These are phyloP conservation scores for Panagrolaimus sp. DNA, from an alignment of 1,140 invertebrate genomes.

Conservation along the genomic window DNA sequence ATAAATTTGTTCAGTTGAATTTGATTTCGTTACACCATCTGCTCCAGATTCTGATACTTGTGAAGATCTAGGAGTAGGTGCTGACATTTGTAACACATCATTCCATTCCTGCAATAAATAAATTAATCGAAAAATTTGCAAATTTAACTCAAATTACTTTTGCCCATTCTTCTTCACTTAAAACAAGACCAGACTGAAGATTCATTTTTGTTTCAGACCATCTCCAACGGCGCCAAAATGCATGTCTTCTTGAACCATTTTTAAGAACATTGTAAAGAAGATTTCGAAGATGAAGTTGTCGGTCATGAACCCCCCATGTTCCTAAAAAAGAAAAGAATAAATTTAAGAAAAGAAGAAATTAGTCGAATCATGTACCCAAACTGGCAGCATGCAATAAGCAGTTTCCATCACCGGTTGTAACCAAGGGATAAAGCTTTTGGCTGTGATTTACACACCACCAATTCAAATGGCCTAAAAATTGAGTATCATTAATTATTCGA, in stretches of 20 bases:
- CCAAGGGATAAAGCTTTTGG: conserved; percentile 66
- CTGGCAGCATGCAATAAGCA: conserved; percentile 82
- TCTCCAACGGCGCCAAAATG: conserved; percentile 70
- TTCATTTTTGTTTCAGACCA: conserved; percentile 64
- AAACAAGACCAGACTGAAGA: conserved; percentile 62
- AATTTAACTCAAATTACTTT: conserved; percentile 36
- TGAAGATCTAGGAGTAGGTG: conserved; percentile 65
- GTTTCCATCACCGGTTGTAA: conserved; percentile 76
- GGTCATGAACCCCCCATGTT: conserved; percentile 83
- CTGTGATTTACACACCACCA: conserved; percentile 74
- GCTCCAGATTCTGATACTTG: conserved; percentile 33
- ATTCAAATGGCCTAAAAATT: conserved; percentile 72
- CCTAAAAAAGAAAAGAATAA: conserved; percentile 51
- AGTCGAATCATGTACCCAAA: conserved; percentile 64
- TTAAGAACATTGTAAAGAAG: conserved; percentile 72
- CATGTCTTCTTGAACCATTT: conserved; percentile 65
- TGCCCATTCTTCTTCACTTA: conserved; percentile 75
- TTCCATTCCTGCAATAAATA: conserved; percentile 68
- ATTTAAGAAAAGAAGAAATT: background rate
- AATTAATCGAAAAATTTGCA: conserved; percentile 55
- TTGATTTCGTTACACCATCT: conserved; percentile 1
- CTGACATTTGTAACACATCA: conserved; percentile 71
- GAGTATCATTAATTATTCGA: too few species aligned
- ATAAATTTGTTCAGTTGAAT: conserved; percentile 63
- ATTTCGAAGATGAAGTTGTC: conserved; percentile 73